A percentile compares a stretch with the other conserved stretches of the same genome.
Evolutionary conservation across 2,888 invertebrate genomes (phyloP).

Genomic region (Torymus auratus): DNA sequence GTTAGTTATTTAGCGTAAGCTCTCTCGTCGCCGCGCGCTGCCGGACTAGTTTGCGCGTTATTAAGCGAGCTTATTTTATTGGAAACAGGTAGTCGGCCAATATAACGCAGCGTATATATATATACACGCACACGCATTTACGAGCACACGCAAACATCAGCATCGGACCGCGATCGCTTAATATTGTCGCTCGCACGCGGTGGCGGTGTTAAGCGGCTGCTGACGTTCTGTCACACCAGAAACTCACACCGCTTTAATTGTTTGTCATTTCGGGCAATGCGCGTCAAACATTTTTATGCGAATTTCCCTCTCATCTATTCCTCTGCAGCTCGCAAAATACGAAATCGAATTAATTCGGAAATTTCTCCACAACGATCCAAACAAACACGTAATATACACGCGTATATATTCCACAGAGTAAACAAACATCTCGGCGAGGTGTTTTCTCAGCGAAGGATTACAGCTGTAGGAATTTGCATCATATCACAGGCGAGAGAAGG

Average conservation of each 20-base stretch:
- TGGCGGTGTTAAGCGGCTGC: conserved; percentile 42
- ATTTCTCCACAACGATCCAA: too few species aligned
- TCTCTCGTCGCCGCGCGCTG: conserved; percentile 20
- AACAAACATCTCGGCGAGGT: background rate
- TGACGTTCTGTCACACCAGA: conserved; percentile 36
- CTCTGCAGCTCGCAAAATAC: too few species aligned
- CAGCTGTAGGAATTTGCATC: too few species aligned
- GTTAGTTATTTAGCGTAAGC: conserved; percentile 55
- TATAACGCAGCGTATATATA: conserved; percentile 46
- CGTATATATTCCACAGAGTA: too few species aligned
- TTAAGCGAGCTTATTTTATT: conserved; percentile 66
- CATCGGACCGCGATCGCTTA: conserved; percentile 55
- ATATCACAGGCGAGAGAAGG: conserved; percentile 4
- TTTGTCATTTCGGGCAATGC: conserved; percentile 12
- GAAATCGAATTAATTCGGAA: too few species aligned
- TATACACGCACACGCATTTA: conserved; percentile 47
- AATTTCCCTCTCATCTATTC: too few species aligned
- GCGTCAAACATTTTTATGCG: conserved; percentile 39
- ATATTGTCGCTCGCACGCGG: conserved; percentile 54
- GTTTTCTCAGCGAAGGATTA: conserved; percentile 6
- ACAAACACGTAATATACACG: too few species aligned
- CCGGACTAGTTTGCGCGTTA: conserved; percentile 64
- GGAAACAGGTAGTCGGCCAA: conserved; percentile 63
- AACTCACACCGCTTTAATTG: conserved; percentile 31
- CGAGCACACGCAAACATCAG: background rate